These are phyloP conservation scores for Eidolon helvum DNA, from an alignment of 2,113 vertebrate species.

Conservation along the genomic window DNA sequence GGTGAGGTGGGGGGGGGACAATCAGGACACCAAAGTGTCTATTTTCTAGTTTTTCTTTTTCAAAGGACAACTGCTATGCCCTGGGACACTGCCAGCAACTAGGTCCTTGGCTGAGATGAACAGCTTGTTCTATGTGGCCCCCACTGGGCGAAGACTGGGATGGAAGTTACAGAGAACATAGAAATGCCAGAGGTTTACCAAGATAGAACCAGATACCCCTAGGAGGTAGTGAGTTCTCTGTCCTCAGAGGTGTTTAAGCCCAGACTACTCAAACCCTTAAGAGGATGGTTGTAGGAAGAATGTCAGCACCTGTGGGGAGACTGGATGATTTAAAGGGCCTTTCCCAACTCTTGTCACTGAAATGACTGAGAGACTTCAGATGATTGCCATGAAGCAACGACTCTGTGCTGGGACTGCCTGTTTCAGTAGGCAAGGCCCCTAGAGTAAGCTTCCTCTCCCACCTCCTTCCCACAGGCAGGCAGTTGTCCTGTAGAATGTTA, in stretches of 20 bases:
- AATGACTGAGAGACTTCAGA: background rate
- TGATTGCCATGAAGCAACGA: background rate
- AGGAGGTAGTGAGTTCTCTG: conserved; percentile 69
- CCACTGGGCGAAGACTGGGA: background rate
- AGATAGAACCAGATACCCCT: conserved; percentile 33
- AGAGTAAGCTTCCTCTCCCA: background rate
- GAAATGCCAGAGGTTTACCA: conserved; percentile 46
- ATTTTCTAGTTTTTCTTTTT: background rate
- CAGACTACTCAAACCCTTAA: background rate
- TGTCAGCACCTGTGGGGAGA: conserved; percentile 56
- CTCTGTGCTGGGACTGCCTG: background rate
- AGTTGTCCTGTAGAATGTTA: background rate
- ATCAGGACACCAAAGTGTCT: background rate
- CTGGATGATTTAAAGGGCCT: background rate
- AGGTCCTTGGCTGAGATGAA: background rate
- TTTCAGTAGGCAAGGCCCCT: background rate
- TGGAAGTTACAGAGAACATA: conserved; percentile 31
- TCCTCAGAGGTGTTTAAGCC: conserved; percentile 47
- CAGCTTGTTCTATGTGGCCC: background rate
- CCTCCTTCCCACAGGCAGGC: background rate
- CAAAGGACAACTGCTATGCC: background rate
- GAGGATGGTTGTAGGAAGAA: background rate
- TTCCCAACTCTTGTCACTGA: background rate
- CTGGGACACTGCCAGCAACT: background rate
- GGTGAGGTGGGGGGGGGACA: background rate